Evolutionary conservation across 2,888 invertebrate species (phyloP), one percentile per base, ranked within the genome.

Genomic region (Tolmerus cingulatus): DNA sequence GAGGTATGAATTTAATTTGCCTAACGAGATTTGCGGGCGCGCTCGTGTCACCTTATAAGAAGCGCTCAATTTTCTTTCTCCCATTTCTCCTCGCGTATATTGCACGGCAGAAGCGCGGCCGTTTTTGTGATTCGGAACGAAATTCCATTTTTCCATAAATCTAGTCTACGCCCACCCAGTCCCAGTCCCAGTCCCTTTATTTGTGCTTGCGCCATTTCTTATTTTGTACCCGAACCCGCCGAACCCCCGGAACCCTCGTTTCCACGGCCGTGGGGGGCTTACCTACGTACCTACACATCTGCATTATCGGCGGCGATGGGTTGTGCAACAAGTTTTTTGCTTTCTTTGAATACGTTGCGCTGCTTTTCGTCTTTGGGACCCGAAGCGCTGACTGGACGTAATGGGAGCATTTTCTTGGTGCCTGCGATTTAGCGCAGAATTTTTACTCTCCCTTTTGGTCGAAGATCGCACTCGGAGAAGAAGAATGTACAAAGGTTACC

Each of bases 321-420:
- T 40, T 78, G 78, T 43, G 78, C 78, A 78, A 78, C 78, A 78
- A 78, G 78, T 78, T 78, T 78, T 78, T 78, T 77, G 23, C 23
- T 78, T 78, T 78, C 37, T 78, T 78, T 43, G 30, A 46, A 76
- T 76, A 66, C 66, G 66, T 27, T 19, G 78, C 23, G 19, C 7
- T 77, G 37, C 40, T 77, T 77, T 40, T 77, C 40, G 23, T 78
- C 43, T 43, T 78, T 78, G 40, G 23, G 14, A n/a, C n/a, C 19
- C 34, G 46, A 78, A 78, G 23, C 78, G 78, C 78, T 78, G 78
- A 78, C 40, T 78, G 40, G 78, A 40, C 46, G 78, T 78, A 78
- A 78, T 78, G 78, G 23, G 78, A 43, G 43, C 78, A 78, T 78
- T 78, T 78, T 78, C 77, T 78, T 19, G 77, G 19, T 43, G 78